phyloP scores from a whole-genome alignment of 2,797 vertebrate species.

The Megalops cyprinoides region DNA sequence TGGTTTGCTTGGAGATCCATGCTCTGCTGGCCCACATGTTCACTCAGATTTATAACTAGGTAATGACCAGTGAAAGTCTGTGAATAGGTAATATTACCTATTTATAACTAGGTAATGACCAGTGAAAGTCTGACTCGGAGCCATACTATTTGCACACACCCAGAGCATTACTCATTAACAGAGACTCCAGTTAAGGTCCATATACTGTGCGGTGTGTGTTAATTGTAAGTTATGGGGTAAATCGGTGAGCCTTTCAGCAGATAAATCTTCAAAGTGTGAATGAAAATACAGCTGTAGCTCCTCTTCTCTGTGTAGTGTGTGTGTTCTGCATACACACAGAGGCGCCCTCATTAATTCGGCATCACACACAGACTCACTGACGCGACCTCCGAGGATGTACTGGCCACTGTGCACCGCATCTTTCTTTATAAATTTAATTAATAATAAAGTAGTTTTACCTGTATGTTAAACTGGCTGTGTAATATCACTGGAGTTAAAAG shows the following conservation, averaged over 20 bases:
- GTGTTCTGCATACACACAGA: too few relatives aligned
- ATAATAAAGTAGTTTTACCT: neutral
- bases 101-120: too few relatives aligned
- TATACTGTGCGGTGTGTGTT: neutral
- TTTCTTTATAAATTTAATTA: neutral
- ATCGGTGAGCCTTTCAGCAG: too few relatives aligned
- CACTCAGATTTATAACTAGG: neutral
- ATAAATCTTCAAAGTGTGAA: too few relatives aligned
- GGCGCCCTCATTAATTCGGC: too few relatives aligned
- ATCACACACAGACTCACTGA: neutral
- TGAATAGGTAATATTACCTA: neutral
- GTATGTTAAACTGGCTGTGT: neutral
- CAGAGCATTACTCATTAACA: constrained; percentile 2
- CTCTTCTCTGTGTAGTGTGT: too few relatives aligned
- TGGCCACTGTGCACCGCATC: neutral
- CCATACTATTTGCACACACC: neutral
- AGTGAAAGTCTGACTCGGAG: too few relatives aligned
- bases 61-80: constrained; percentile 13
- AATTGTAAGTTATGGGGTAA: too few relatives aligned
- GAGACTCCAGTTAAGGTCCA: neutral
- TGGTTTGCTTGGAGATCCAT: neutral
- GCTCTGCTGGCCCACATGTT: neutral
- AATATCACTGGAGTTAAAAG: neutral
- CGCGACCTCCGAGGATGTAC: neutral
- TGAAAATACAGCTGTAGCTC: too few relatives aligned